phyloP scores from a whole-genome alignment of 2,797 vertebrate genomes.

The Bryconaethiops microstoma region DNA sequence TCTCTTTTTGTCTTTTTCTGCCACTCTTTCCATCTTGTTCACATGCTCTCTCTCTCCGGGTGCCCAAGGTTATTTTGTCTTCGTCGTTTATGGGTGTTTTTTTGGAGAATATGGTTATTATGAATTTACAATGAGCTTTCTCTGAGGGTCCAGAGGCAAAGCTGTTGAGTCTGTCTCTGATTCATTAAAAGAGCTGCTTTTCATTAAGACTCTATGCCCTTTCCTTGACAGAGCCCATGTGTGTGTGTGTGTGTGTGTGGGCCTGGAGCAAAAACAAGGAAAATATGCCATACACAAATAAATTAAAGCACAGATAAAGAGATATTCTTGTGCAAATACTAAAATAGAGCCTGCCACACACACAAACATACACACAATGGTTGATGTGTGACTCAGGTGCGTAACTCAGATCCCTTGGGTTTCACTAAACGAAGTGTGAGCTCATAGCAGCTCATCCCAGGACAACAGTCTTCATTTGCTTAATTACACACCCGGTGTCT shows the following conservation, averaged over 20 bases:
- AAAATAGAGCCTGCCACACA: background rate
- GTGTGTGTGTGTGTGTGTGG: background rate
- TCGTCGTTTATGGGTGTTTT: background rate
- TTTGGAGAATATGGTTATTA: conserved; percentile 38
- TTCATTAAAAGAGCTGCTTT: conserved; percentile 41
- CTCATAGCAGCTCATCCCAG: conserved; percentile 40
- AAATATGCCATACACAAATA: conserved; percentile 19
- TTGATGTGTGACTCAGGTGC: conserved; percentile 5
- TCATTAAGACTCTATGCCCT: conserved; percentile 27
- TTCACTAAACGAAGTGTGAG: conserved; percentile 36
- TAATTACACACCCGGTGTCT: conserved; percentile 60
- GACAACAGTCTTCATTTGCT: conserved; percentile 57
- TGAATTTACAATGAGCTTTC: conserved; percentile 47
- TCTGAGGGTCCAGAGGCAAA: conserved; percentile 23
- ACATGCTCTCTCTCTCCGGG: conserved; percentile 23
- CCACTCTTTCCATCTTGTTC: background rate
- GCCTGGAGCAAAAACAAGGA: background rate
- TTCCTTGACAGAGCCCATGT: background rate
- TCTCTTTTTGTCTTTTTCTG: conserved; percentile 15
- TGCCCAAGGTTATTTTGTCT: conserved; percentile 47
- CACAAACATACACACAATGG: conserved; percentile 12
- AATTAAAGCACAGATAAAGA: conserved; percentile 14
- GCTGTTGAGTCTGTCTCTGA: background rate
- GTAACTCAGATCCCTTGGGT: background rate
- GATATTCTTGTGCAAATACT: conserved; percentile 4